These are phyloP conservation scores for Thunnus thynnus DNA, from an alignment of 2,113 vertebrate species.

Conservation along the genomic window DNA sequence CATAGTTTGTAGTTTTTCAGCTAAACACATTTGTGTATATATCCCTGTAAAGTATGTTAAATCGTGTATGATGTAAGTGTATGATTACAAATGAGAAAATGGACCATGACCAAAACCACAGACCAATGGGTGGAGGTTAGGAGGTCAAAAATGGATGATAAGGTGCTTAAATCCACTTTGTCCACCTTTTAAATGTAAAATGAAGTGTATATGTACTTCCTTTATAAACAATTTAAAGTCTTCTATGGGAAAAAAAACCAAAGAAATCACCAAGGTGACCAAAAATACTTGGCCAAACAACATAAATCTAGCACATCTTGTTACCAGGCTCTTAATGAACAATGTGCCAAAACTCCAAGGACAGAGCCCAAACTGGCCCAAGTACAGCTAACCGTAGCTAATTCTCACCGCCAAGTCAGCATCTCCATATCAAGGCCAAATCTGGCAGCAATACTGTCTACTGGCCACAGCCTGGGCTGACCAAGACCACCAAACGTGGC, in stretches of 20 bases:
- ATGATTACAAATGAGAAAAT: too few species aligned
- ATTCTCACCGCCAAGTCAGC: neutral
- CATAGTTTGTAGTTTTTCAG: too few species aligned
- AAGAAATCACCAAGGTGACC: neutral
- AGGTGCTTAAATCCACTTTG: neutral
- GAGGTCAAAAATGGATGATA: neutral
- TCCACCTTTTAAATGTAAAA: neutral
- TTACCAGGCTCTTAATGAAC: slow-evolving; percentile 23
- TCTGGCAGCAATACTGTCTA: neutral
- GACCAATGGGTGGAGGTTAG: too few species aligned
- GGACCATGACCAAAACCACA: too few species aligned
- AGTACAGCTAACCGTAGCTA: neutral
- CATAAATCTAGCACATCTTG: slow-evolving; percentile 8
- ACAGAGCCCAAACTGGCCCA: neutral
- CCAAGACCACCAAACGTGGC: too few species aligned
- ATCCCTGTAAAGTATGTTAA: too few species aligned
- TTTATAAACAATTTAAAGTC: neutral
- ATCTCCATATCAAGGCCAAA: neutral
- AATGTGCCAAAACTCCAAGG: neutral
- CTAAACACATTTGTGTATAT: too few species aligned
- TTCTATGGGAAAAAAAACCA: neutral
- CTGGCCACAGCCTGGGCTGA: neutral
- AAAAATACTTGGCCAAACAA: neutral
- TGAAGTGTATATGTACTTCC: neutral
- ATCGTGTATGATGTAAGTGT: too few species aligned